Evolutionary conservation across 2,113 vertebrate species (phyloP).

Genomic region (Sceloporus undulatus): DNA sequence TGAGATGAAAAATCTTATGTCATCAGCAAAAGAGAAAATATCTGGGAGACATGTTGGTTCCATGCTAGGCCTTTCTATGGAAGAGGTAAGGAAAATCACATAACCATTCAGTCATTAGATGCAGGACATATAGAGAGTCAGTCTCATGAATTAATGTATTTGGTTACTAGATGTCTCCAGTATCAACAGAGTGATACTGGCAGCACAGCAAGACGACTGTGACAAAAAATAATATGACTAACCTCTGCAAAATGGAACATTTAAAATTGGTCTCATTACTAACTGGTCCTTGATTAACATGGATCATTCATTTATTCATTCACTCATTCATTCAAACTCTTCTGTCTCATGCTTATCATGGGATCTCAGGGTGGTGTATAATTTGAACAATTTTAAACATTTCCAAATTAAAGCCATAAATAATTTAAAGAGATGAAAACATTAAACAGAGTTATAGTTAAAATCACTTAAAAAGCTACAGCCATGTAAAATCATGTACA

Average conservation of each 20-base stretch:
- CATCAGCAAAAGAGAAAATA: slow-evolving; percentile 80
- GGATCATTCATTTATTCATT: background rate
- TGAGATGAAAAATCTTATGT: slow-evolving; percentile 78
- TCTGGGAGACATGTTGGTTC: slow-evolving; percentile 78
- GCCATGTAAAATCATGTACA: too few species aligned
- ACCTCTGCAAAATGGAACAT: slow-evolving; percentile 14
- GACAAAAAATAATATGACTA: slow-evolving; percentile 15
- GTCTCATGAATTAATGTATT: background rate
- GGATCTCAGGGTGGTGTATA: too few species aligned
- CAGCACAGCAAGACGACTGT: background rate
- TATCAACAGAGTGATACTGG: background rate
- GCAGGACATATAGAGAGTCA: slow-evolving; percentile 6
- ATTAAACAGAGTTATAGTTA: too few species aligned
- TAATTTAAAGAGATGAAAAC: too few species aligned
- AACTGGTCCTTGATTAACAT: background rate
- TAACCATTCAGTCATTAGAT: slow-evolving; percentile 39
- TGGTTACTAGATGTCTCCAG: background rate
- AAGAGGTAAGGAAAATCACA: slow-evolving; percentile 84
- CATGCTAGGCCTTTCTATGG: slow-evolving; percentile 87
- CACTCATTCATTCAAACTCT: too few species aligned
- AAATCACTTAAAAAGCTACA: too few species aligned
- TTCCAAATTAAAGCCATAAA: too few species aligned
- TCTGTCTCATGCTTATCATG: too few species aligned
- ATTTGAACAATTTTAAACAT: too few species aligned
- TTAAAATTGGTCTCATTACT: background rate